phyloP scores from a whole-genome alignment of 2,113 vertebrate species.

The Ammodytes marinus region DNA sequence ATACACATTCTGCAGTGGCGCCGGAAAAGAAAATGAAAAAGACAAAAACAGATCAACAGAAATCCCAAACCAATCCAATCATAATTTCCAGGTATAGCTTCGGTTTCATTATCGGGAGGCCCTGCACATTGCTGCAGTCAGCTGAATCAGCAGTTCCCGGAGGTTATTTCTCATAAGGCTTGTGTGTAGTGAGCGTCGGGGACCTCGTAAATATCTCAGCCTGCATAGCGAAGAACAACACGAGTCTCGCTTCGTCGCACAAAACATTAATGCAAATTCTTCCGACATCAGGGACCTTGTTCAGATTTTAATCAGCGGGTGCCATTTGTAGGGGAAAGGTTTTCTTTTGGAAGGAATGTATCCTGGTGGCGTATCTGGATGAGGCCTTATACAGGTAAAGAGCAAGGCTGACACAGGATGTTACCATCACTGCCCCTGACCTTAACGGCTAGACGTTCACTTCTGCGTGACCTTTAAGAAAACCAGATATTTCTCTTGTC shows the following conservation, averaged over 20 bases:
- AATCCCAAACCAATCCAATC: constrained; percentile 63
- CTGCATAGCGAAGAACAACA: constrained; percentile 65
- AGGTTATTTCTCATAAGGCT: constrained; percentile 73
- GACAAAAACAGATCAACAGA: constrained; percentile 47
- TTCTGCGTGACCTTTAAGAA: constrained; percentile 55
- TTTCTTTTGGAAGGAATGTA: constrained; percentile 2
- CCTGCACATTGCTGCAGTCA: constrained; percentile 40
- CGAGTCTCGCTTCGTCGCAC: constrained; percentile 42
- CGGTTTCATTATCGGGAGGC: constrained; percentile 59
- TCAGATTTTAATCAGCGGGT: constrained; percentile 51
- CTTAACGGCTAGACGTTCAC: not conserved
- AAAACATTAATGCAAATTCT: constrained; percentile 53
- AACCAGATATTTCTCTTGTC: constrained; percentile 47
- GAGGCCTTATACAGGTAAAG: constrained; percentile 45
- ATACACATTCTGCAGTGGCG: constrained; percentile 9
- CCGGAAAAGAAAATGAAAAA: constrained; percentile 46
- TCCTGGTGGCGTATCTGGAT: not conserved
- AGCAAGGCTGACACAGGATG: constrained; percentile 41
- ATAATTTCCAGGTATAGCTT: constrained; percentile 65
- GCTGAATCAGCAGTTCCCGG: constrained; percentile 76
- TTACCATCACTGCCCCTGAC: constrained; percentile 39
- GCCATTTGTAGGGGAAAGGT: constrained; percentile 19
- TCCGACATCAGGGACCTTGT: constrained; percentile 24
- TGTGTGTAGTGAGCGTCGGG: constrained; percentile 44
- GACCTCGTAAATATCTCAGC: constrained; percentile 73